Conservation (phyloP, 37 sponge, comb jelly and placozoan species). For the Beroe forskalii region DNA sequence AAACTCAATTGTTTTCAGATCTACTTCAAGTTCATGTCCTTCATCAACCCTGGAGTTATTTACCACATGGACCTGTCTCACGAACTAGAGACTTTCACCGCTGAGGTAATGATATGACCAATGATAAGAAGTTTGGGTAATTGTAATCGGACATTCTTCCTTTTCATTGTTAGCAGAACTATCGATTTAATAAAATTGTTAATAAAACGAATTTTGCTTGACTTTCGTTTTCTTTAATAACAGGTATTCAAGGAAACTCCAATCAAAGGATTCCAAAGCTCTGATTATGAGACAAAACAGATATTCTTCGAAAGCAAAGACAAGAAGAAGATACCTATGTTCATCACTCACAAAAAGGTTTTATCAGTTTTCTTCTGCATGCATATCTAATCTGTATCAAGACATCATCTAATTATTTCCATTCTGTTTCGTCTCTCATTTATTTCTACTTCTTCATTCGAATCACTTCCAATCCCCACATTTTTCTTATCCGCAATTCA, state of each 20-base stretch:
- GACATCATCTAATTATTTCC: not conserved
- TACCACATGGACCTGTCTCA: constrained; percentile 75
- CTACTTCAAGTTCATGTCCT: constrained; percentile 91
- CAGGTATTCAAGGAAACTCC: constrained; percentile 79
- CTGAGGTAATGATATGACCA: no score
- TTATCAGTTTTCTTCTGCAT: no score
- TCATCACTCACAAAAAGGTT: constrained; percentile 87
- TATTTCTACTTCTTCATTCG: not conserved
- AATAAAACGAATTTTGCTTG: no score
- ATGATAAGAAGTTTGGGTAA: no score
- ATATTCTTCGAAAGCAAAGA: constrained; percentile 92
- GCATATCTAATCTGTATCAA: no score
- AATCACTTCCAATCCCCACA: no score
- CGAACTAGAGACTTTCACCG: not conserved
- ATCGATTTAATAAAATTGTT: no score
- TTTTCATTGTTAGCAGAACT: not conserved
- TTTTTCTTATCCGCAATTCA: no score
- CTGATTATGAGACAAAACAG: constrained; percentile 76
- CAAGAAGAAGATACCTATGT: constrained; percentile 92
- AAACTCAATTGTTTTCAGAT: constrained; percentile 67
- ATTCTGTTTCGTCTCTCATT: not conserved
- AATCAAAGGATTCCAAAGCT: constrained; percentile 81
- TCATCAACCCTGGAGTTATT: constrained; percentile 89
- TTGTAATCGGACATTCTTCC: not conserved
- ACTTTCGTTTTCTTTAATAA: no score